Base-by-base conservation (phyloP, 2,113 vertebrate species). In the Takifugu bimaculatus region DNA sequence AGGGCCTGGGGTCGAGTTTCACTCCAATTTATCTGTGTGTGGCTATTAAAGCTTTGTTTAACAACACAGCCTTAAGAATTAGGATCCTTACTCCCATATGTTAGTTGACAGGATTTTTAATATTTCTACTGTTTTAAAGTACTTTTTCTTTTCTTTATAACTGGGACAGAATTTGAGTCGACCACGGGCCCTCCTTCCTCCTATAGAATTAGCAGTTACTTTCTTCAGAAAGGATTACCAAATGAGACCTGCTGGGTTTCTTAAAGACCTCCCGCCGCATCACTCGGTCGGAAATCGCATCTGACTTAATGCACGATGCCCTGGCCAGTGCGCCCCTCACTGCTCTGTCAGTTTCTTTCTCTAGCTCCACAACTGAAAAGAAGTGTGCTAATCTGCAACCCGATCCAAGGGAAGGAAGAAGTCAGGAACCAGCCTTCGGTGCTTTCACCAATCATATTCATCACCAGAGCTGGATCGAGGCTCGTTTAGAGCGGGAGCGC, bases 401-500 rank as follows among this genome's bases (percentile, higher is more conserved):
- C 26, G 91, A 95, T 91, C 89, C 81, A 55, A 87, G 87, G 91
- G 91, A 91, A 93, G 91, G 90, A 90, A 93, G 90, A 88, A 91
- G 89, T 87, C 91, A 92, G 92, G 92, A 93, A 92, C 87, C 69
- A 65, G 87, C 92, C 92, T 84, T 89, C 84, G 85, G 73, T 84
- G 82, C 87, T 89, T 94, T 95, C 93, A 94, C 92, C 93, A 92
- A 86, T 91, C 80, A 80, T 92, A 93, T 94, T 92, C 93, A 94
- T 96, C 94, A 93, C 85, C 65, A 63, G 74, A 79, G 84, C 64
- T 26, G 75, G 81, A 61, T 76, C 68, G 74, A 54, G 85, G 75
- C 88, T 90, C 87, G 78, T 92, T 91, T 90, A 79, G 82, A 77
- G 61, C 1, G 5, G 54, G 85, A 90, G 92, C 90, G 81, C 59